These are phyloP conservation scores for Chrysoperla carnea DNA, from an alignment of 1,140 invertebrate species.

Conservation along the genomic window DNA sequence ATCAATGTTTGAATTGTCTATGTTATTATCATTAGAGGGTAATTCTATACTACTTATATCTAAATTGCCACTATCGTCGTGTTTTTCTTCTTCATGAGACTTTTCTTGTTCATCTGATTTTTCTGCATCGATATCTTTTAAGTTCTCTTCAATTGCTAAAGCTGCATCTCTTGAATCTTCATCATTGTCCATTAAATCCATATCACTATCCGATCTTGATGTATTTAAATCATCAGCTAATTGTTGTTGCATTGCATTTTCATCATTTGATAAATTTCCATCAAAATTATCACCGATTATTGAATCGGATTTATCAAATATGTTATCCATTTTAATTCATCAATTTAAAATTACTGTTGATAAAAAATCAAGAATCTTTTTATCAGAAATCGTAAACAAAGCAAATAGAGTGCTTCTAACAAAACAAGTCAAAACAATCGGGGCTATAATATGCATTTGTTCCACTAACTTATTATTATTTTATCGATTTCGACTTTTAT, in stretches of 20 bases:
- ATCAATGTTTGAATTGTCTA: slow-evolving; percentile 6
- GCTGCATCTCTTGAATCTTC: slow-evolving; percentile 15
- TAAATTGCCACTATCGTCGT: slow-evolving; percentile 3
- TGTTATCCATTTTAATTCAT: neutral
- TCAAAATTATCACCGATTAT: neutral
- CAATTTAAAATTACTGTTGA: neutral
- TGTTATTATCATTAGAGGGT: slow-evolving; percentile 1
- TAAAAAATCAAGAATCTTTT: neutral
- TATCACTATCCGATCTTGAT: slow-evolving; percentile 16
- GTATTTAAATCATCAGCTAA: slow-evolving; percentile 10
- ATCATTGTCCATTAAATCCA: slow-evolving; percentile 16
- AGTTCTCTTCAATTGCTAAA: slow-evolving; percentile 10
- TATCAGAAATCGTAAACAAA: neutral
- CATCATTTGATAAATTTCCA: neutral
- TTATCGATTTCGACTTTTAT: too few relatives aligned
- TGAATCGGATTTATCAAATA: neutral
- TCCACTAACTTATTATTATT: too few relatives aligned
- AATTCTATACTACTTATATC: neutral
- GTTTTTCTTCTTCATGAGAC: slow-evolving; percentile 3
- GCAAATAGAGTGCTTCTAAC: too few relatives aligned
- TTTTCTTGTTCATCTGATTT: neutral
- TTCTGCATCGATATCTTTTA: slow-evolving; percentile 1
- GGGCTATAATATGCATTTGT: too few relatives aligned
- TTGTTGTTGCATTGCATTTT: neutral
- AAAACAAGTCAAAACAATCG: too few relatives aligned